Base-by-base conservation (phyloP, 2,113 vertebrate species). In the Carassius gibelio region DNA sequence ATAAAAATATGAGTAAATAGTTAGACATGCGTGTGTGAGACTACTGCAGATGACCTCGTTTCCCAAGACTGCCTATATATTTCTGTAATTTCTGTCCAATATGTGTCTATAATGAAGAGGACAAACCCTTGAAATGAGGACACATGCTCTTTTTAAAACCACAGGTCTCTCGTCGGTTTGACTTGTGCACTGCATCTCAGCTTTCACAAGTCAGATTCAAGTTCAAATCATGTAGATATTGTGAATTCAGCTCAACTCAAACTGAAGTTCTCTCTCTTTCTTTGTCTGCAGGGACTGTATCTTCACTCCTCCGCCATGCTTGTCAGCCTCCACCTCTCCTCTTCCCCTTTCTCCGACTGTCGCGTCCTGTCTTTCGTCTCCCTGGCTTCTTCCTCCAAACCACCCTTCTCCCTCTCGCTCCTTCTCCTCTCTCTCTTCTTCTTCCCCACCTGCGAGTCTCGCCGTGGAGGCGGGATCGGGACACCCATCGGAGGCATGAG, bases 281-380 rank as follows among this genome's bases (percentile, higher is more conserved):
- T 83, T 36, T 86, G 34, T 59, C 81, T 90, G 14, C 84, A 95
- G 95, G 94, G 92, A 94, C 91, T 92, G 90, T 92, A 92, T 93
- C 92, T 91, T 94, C 93, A 94, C 92, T 94, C 87, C 92, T 93
- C 91, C 94, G 93, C 91, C 88, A 95, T 95, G 95, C 94, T 94
- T 93, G 93, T 95, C 93, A 93, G 94, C 94, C 94, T 94, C 90
- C 89, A 88, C 91, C 89, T 86, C 87, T 91, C 90, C 91, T 90
- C 92, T 87, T 91, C 91, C 90, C 89, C 89, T 91, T 90, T 92
- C 91, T 93, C 92, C 90, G 92, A 93, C 89, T 90, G 92, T 75
- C 88, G 57, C 55, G 86, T 87, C 55, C 83, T 91, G 85, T 90
- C 91, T 87, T 82, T 87, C 45, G 86, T 89, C 84, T 87, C 91